Evolutionary conservation across 2,113 vertebrate genomes (phyloP), one percentile per base, ranked within the genome.

Genomic region (Athene cunicularia): DNA sequence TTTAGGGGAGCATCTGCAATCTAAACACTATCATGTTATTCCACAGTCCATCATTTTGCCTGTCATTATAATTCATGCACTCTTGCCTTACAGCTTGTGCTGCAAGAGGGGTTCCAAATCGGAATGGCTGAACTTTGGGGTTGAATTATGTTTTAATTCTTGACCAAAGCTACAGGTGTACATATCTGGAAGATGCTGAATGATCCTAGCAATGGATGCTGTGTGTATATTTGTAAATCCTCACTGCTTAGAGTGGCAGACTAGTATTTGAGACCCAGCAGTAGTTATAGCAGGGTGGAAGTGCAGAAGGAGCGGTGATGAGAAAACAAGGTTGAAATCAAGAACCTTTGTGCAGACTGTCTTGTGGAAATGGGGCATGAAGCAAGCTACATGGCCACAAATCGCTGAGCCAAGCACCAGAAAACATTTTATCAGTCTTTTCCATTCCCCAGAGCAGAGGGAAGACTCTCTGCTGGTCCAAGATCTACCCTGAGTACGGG

Each of bases 1-100:
- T 91, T 93, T 75, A 53, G 92, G 63, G 63, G 55, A 91, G 66
- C 94, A 97, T 94, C 80, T 95, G 74, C 76, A 97, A 93, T 92
- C 77, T 81, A 92, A 97, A 95, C 77, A 80, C 58, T 49, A 50
- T 87, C 80, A 58, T 49, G 71, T 71, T 96, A 82, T 88, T 94
- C 84, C 86, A 95, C 74, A 91, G 80, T 82, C 94, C 80, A 97
- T 97, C 88, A 88, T 70, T 77, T 93, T 60, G 55, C 72, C 64
- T 67, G 92, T 81, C 49, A 2, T 47, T 80, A 7, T 93, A 86
- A 88, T 66, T 62, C 62, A 67, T 5, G 14, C 80, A 43, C 73
- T 86, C 50, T 47, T 37, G 19, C 66, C 80, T 68, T 14, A 45
- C 11, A 72, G 77, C 37, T 13, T 63, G 59, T 4, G 22, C 86